A percentile compares a stretch with the other conserved stretches of the same genome.
Conservation (phyloP, 30 jellyfish, hydroid and myxozoan species). For the Rhopilema esculentum region DNA sequence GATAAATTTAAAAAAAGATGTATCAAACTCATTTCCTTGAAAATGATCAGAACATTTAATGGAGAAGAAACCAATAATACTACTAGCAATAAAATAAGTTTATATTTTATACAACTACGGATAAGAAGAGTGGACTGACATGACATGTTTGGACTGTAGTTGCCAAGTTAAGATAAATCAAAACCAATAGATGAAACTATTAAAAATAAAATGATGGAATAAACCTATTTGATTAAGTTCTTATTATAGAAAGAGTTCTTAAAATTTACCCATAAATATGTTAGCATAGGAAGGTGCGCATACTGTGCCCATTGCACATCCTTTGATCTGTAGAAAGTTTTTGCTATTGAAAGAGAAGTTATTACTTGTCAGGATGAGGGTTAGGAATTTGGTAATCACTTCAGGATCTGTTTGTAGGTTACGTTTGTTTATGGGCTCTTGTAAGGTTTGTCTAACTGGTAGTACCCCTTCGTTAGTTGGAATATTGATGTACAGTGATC, state of each 20-base stretch:
- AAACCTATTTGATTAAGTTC: no score
- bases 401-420: conserved; percentile 9
- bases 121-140: no score
- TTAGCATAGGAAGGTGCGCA: conserved; percentile 64
- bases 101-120: no score
- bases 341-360: conserved; percentile 25
- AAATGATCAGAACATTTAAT: no score
- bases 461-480: conserved; percentile 9
- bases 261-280: background rate
- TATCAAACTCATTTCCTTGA: no score
- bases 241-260: background rate
- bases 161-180: no score
- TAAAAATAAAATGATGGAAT: no score
- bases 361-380: conserved; percentile 25
- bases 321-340: conserved; percentile 17
- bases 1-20: no score
- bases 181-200: no score
- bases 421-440: background rate
- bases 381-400: background rate
- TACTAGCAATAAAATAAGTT: no score
- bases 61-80: no score
- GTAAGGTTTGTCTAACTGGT: background rate
- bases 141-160: no score
- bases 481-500: conserved; percentile 35
- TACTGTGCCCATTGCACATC: conserved; percentile 61